Conservation (phyloP, 1,140 invertebrate genomes). For the Asbolus verrucosus region DNA sequence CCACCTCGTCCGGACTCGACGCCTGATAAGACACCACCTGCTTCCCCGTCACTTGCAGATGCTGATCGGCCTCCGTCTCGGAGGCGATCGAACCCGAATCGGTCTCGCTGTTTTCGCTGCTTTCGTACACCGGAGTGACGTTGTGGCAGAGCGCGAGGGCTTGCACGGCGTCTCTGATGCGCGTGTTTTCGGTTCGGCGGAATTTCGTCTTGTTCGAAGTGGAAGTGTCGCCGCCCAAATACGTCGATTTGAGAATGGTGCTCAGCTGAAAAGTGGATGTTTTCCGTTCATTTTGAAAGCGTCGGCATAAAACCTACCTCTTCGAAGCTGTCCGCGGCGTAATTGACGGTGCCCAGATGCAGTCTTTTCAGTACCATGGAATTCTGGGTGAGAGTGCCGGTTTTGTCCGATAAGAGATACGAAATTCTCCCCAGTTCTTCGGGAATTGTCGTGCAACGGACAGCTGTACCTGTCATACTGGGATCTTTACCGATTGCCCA, state of each 20-base stretch:
- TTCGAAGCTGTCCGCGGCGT: constrained; percentile 88
- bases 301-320: no score
- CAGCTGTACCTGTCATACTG: constrained; percentile 94
- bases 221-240: constrained; percentile 26
- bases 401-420: constrained; percentile 97
- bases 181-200: constrained; percentile 76
- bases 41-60: constrained; percentile 65
- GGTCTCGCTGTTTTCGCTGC: constrained; percentile 66
- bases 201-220: constrained; percentile 55
- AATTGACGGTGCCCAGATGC: constrained; percentile 91
- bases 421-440: constrained; percentile 98
- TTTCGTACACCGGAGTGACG: constrained; percentile 96
- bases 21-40: constrained; percentile 76
- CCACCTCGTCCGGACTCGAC: constrained; percentile 97
- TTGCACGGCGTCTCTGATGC: constrained; percentile 91
- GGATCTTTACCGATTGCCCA: constrained; percentile 96
- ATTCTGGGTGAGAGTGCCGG: constrained; percentile 98
- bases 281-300: no score
- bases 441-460: constrained; percentile 97
- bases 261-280: no score
- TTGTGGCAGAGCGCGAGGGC: constrained; percentile 98
- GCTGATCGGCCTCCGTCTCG: constrained; percentile 78
- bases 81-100: constrained; percentile 70
- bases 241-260: constrained; percentile 24
- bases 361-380: constrained; percentile 98